A percentile compares a stretch with the other conserved stretches of the same genome.
Evolutionary conservation across 2,113 vertebrate genomes (phyloP).

Genomic region (Seriola dumerili): DNA sequence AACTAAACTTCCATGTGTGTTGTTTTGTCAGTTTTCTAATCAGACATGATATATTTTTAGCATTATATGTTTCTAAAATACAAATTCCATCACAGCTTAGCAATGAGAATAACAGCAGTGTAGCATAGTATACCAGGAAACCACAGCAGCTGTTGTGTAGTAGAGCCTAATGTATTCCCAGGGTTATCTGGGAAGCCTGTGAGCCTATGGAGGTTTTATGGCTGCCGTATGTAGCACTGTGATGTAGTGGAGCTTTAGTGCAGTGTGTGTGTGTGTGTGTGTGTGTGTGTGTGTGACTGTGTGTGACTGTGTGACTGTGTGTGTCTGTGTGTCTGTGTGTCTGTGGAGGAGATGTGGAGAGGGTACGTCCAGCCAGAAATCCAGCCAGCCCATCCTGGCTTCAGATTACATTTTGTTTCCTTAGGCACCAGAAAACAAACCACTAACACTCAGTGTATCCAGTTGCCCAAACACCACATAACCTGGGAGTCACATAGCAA

Average conservation of each 20-base stretch:
- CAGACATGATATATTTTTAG: not conserved
- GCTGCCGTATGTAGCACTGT: slow-evolving; percentile 61
- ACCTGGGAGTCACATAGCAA: slow-evolving; percentile 60
- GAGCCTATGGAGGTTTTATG: slow-evolving; percentile 70
- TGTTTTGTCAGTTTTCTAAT: too few relatives aligned
- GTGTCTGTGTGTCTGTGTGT: slow-evolving; percentile 17
- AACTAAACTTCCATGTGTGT: too few relatives aligned
- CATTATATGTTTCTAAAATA: not conserved
- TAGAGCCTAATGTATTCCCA: slow-evolving; percentile 62
- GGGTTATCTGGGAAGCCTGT: slow-evolving; percentile 63
- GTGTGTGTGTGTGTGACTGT: slow-evolving; percentile 18
- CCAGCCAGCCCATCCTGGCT: slow-evolving; percentile 70
- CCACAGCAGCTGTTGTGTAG: slow-evolving; percentile 52
- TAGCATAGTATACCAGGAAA: slow-evolving; percentile 31
- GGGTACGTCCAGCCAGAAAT: slow-evolving; percentile 61
- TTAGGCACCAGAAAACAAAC: slow-evolving; percentile 80
- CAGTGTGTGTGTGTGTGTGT: not conserved
- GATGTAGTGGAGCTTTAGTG: slow-evolving; percentile 53
- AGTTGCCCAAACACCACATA: slow-evolving; percentile 75
- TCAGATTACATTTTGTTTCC: slow-evolving; percentile 80
- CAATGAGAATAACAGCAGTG: slow-evolving; percentile 8
- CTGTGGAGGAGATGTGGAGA: slow-evolving; percentile 58
- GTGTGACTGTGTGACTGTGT: not conserved
- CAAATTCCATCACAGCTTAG: not conserved
- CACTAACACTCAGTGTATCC: slow-evolving; percentile 73